Conservation (phyloP, 2,888 invertebrate species). For the Calameuta filiformis region DNA sequence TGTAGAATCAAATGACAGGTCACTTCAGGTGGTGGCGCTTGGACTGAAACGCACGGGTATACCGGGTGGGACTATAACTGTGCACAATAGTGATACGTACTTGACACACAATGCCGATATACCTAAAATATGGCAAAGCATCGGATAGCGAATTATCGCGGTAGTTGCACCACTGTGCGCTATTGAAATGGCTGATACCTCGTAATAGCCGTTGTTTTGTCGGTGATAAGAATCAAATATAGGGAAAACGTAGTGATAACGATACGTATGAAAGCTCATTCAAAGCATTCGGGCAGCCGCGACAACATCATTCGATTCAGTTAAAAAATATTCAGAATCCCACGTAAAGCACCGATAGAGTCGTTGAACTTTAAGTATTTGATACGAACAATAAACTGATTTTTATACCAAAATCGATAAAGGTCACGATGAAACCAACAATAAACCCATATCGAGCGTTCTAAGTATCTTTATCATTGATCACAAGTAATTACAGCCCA, state of each 20-base stretch:
- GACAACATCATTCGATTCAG: no score
- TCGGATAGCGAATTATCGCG: background rate
- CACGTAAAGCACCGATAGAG: no score
- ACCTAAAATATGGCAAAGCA: background rate
- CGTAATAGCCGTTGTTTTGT: background rate
- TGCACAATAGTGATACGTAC: background rate
- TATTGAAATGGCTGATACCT: background rate
- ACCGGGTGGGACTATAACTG: background rate
- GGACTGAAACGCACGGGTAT: no score
- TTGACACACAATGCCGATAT: background rate
- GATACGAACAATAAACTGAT: no score
- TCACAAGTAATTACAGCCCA: no score
- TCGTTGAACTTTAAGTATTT: no score
- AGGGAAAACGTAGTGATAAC: background rate
- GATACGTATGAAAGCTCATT: background rate
- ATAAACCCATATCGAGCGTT: no score
- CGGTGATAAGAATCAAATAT: background rate
- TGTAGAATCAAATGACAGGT: background rate
- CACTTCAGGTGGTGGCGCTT: background rate
- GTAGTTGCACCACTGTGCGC: background rate
- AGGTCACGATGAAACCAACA: no score
- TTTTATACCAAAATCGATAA: no score
- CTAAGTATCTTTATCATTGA: no score
- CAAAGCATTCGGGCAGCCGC: no score
- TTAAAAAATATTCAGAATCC: no score